Base-by-base conservation (phyloP, 1,140 invertebrate species). In the Telenomus remus region DNA sequence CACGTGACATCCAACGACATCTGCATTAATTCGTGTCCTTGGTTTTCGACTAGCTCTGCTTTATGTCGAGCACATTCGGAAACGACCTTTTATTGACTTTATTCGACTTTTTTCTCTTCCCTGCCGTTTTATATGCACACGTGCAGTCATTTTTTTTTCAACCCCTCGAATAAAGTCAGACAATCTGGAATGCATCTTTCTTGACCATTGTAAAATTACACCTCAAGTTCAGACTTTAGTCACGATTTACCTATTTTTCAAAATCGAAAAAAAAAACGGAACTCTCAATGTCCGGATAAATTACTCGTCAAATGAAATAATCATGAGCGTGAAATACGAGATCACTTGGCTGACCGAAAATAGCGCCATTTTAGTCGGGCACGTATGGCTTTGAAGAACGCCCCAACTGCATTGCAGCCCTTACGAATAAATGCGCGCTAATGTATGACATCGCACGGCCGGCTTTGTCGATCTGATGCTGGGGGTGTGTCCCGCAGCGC, bases 401-500 rank as follows among this genome's bases (percentile, higher is more conserved):
- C 60, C 50, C 55, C 11, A 50, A 66, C 19, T 27, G 47, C 42
- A 19, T 46, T 60, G 34, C 53, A 64, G 53, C 63, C 49, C 57
- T 50, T 49, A 43, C 60, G 72, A 69, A 54, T 59, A 76, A 76
- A 65, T 76, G 59, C 34, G 46, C 55, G 54, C 59, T 69, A 76
- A 76, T 76, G 59, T 64, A 76, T 76, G 72, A 76, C 53, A 37
- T 42, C 44, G 59, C 72, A 76, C 65, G 72, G 65, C 10, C 48
- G 14, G 50, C 46, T 76, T 70, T 76, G 66, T 76, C 46, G 15
- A 1, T 15, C 10, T 35, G 51, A 13, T 63, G 37, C 33, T 54
- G 68, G 71, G 74, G 76, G 76, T 79, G 66, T 81, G 69, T 76
- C 70, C 11, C 44, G 49, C 66, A 33, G 39, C 78, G 60, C 80